Percentiles rank a stretch among this genome's conserved stretches.
Evolutionary conservation across 2,888 invertebrate genomes (phyloP).

Genomic region (Apantesis nais): DNA sequence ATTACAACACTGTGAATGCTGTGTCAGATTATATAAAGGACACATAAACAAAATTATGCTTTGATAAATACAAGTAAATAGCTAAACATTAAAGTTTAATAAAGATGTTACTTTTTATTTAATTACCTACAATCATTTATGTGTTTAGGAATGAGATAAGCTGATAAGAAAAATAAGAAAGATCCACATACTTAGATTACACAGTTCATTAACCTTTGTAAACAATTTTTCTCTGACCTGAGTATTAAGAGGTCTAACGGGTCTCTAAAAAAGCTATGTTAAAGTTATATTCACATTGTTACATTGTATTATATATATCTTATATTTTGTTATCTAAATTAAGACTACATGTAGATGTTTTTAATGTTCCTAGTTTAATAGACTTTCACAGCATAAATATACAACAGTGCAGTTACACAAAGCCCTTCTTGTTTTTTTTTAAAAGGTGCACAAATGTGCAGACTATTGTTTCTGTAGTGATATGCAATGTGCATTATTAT

Average conservation of each 20-base stretch:
- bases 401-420: background rate
- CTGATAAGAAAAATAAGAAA: constrained; percentile 35
- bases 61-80: constrained; percentile 1
- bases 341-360: background rate
- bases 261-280: background rate
- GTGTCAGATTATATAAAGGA: background rate
- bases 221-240: background rate
- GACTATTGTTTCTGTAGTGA: background rate
- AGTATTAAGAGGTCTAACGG: background rate
- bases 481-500: constrained; percentile 9
- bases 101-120: too few relatives aligned
- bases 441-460: background rate
- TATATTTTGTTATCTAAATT: background rate
- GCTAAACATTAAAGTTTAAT: background rate
- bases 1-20: background rate
- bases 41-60: background rate
- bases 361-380: background rate
- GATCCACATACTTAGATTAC: constrained; percentile 20
- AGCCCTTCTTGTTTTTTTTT: background rate
- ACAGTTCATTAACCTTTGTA: constrained; percentile 42
- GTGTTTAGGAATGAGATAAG: constrained; percentile 48
- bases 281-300: background rate
- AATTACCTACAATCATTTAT: constrained; percentile 31
- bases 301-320: background rate
- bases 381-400: background rate